These are phyloP conservation scores for Trilocha varians DNA, from an alignment of 2,888 invertebrate genomes.

Conservation along the genomic window DNA sequence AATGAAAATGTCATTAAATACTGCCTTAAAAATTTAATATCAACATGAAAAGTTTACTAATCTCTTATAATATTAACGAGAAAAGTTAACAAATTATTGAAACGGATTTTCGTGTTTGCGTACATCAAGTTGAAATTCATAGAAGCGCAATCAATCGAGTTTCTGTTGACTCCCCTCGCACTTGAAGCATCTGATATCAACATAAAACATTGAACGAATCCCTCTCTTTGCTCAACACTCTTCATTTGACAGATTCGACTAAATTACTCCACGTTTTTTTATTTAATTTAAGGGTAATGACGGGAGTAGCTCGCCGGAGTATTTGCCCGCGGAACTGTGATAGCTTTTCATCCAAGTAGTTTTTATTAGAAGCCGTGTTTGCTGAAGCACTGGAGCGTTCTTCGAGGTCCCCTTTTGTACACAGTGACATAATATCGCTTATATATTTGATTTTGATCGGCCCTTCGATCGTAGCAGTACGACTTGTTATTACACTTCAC, in stretches of 20 bases:
- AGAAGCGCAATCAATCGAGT: conserved; percentile 17
- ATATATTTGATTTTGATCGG: conserved; percentile 57
- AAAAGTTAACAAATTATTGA: neutral
- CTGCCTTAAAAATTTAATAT: too few species aligned
- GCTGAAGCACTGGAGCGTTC: conserved; percentile 43
- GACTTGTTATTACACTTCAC: conserved; percentile 32
- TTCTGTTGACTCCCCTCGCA: conserved; percentile 26
- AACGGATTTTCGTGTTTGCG: neutral
- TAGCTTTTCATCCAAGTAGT: conserved; percentile 54
- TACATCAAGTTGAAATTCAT: neutral
- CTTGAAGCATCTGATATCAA: conserved; percentile 46
- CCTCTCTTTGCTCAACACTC: conserved; percentile 71
- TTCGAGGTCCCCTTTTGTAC: conserved; percentile 37
- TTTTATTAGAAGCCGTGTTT: conserved; percentile 66
- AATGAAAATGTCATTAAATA: too few species aligned
- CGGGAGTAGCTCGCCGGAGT: conserved; percentile 34
- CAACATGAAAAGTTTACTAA: too few species aligned
- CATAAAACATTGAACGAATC: conserved; percentile 54
- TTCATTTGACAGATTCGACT: conserved; percentile 71
- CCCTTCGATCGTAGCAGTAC: conserved; percentile 31
- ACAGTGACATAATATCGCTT: conserved; percentile 57
- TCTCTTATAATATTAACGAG: too few species aligned
- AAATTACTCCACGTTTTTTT: conserved; percentile 65
- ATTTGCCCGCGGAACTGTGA: conserved; percentile 44
- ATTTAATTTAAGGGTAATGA: conserved; percentile 66